Evolutionary conservation across 2,888 invertebrate species (phyloP), one percentile per base, ranked within the genome.

Genomic region (Hecatera dysodea): DNA sequence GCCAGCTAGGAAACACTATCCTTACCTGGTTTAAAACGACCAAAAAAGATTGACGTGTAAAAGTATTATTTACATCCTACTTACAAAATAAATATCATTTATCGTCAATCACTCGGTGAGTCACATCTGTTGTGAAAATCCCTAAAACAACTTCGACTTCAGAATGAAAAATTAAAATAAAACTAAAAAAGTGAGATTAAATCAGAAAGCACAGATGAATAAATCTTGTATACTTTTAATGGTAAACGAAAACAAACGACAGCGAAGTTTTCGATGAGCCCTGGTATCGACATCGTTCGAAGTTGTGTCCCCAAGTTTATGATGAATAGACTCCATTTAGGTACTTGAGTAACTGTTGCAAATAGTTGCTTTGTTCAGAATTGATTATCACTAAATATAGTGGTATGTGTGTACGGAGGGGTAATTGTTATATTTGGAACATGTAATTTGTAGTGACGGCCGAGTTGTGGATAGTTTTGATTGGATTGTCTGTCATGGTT

Each of bases 301-400:
- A 78, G 60, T 82, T 71, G 52, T 60, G 64, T 68, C 67, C 59
- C 70, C 59, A 67, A 77, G 61, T 79, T 78, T 63, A 70, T 74
- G 82, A 80, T 82, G 74, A 74, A 80, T 82, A 71, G 74, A 82
- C 74, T 56, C 17, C 53, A 44, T 63, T 60, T 78, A n/a, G n/a
- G n/a, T n/a, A 82, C 82, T 82, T 74, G 67, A 71, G 42, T 65
- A 63, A 82, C 55, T n/a, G 29, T 53, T 71, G 55, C 67, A 65
- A 70, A 70, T 78, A 70, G 74, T 82, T 66, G 63, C 42, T 60
- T 78, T 82, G 79, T 81, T 78, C 73, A 36, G 46, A 63, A 77
- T 73, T 81, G 66, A 77, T 80, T 78, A 67, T 52, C 63, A 33
- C 24, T 65, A 66, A 72, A 79, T 72, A 63, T 44, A 60, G 53